Evolutionary conservation across 1,140 invertebrate genomes (phyloP), one percentile per base, ranked within the genome.

Genomic region (Leptinotarsa lineolata): DNA sequence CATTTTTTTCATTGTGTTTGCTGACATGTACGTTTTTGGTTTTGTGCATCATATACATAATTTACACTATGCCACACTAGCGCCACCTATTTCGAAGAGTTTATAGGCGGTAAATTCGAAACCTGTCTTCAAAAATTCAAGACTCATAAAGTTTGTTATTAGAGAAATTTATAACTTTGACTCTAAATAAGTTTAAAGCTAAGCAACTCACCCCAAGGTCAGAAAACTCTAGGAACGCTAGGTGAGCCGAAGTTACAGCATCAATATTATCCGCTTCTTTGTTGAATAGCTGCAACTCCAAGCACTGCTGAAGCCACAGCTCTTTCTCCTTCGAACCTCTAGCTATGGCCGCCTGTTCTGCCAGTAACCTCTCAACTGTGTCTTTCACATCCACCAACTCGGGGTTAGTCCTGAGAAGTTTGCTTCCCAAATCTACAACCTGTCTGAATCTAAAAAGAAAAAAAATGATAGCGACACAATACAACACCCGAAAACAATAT

Each of bases 181-280:
- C 8, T 30, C 1, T 0, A 24, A 24, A 8, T 8, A 2, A 30
- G 30, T 39, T 39, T 39, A 39, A 39, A 39, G 30, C 8, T 39
- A 68, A 0, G 13, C 3, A 11, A 87, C 89, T 89, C 85, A 95
- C 95, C 48, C 96, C 97, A 58, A 96, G 87, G 79, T 97, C 91
- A 12, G 90, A 90, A 85, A 94, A 95, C 77, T 98, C 96, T 13
- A 99, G 86, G 85, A 97, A 98, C 0, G 95, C 93, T 83, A 97
- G 93, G 83, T 99, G 97, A 54, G 94, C 94, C 68, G 95, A 95
- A 48, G 94, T 97, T 4, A 95, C 93, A 0, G 97, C 95, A 86
- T 99, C 97, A 74, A 99, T 97, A 82, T 97, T 95, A 85, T 99
- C 97, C 0, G 97, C 97, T 86, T 99, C 97, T 68, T 95, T 90